phyloP scores from a whole-genome alignment of 1,140 invertebrate genomes.

The Ephestia elutella region DNA sequence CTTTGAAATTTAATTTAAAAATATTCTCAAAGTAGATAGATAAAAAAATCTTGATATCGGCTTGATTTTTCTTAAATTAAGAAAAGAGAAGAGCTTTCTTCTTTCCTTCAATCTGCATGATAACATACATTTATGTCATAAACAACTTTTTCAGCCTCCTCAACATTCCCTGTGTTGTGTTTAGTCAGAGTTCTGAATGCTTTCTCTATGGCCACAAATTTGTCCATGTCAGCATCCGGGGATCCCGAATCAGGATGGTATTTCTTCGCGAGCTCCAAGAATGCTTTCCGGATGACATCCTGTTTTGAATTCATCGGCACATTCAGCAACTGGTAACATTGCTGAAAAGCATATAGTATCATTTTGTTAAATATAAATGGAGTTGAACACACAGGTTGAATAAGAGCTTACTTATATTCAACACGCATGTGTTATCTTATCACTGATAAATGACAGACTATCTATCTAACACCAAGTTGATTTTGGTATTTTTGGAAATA shows the following conservation, averaged over 20 bases:
- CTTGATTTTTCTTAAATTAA: too few relatives aligned
- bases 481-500: too few relatives aligned
- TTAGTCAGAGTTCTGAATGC: slow-evolving; percentile 75
- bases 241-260: slow-evolving; percentile 88
- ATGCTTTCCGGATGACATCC: slow-evolving; percentile 81
- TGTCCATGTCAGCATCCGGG: slow-evolving; percentile 78
- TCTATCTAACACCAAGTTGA: too few relatives aligned
- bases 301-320: slow-evolving; percentile 80
- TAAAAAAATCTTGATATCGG: too few relatives aligned
- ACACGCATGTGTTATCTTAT: too few relatives aligned
- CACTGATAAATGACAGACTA: too few relatives aligned
- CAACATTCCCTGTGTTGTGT: slow-evolving; percentile 68
- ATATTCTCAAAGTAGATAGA: too few relatives aligned
- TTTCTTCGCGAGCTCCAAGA: slow-evolving; percentile 83
- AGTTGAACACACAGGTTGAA: too few relatives aligned
- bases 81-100: too few relatives aligned
- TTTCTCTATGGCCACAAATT: slow-evolving; percentile 82
- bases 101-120: too few relatives aligned
- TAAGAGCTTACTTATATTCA: too few relatives aligned
- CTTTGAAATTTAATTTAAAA: too few relatives aligned
- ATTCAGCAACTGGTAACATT: slow-evolving; percentile 79
- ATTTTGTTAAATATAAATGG: not conserved
- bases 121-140: slow-evolving; percentile 70
- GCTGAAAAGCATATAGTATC: slow-evolving; percentile 71
- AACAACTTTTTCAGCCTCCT: slow-evolving; percentile 54